phyloP scores from a whole-genome alignment of 92 coral and sea anemone species.

The Palythoa grandis region DNA sequence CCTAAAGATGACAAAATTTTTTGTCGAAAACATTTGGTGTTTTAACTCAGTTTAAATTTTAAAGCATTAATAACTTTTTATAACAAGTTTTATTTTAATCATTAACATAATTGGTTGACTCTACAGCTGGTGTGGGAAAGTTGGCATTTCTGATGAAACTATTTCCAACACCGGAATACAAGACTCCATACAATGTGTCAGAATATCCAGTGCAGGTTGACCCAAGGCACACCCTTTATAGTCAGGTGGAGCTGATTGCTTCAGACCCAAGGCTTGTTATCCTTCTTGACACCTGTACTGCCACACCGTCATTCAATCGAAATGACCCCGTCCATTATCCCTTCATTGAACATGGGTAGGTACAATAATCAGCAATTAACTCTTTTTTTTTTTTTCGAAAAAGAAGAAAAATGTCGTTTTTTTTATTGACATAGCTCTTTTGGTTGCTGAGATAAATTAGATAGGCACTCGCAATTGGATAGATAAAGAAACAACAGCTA shows the following conservation, averaged over 20 bases:
- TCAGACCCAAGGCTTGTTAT: slow-evolving; percentile 75
- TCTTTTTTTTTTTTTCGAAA: too few relatives aligned
- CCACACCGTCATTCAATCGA: slow-evolving; percentile 80
- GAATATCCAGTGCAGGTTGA: slow-evolving; percentile 79
- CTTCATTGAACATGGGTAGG: slow-evolving; percentile 78
- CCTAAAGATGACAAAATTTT: too few relatives aligned
- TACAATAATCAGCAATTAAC: not conserved
- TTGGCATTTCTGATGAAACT: slow-evolving; percentile 84
- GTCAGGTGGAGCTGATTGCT: slow-evolving; percentile 71
- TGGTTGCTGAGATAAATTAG: too few relatives aligned
- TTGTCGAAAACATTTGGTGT: too few relatives aligned
- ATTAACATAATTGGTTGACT: not conserved
- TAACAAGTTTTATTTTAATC: too few relatives aligned
- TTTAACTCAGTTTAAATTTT: too few relatives aligned
- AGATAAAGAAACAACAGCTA: too few relatives aligned
- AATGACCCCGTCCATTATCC: slow-evolving; percentile 57
- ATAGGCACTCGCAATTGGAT: too few relatives aligned
- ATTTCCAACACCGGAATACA: slow-evolving; percentile 60
- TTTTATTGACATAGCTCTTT: too few relatives aligned
- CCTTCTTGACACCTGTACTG: slow-evolving; percentile 71
- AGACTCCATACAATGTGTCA: slow-evolving; percentile 69
- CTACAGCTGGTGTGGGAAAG: slow-evolving; percentile 80
- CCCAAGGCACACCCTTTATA: slow-evolving; percentile 69
- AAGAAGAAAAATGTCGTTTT: not conserved
- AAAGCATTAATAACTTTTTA: too few relatives aligned